phyloP scores from a whole-genome alignment of 2,113 vertebrate species.

The Pluvialis apricaria region DNA sequence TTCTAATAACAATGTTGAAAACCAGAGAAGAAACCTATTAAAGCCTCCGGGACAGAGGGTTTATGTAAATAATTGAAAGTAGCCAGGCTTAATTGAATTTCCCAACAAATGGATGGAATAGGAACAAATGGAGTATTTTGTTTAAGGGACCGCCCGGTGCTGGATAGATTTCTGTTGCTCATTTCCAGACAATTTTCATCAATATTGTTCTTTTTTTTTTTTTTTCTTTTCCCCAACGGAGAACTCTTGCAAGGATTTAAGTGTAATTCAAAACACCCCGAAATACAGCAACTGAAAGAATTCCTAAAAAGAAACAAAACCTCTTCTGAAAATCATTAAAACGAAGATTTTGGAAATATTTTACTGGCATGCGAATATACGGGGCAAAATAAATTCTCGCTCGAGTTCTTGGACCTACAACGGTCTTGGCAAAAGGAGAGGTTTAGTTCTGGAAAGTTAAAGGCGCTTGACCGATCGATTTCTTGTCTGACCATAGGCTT shows the following conservation, averaged over 20 bases:
- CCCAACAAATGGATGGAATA: neutral
- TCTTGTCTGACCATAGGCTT: neutral
- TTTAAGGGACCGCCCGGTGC: neutral
- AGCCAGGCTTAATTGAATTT: neutral
- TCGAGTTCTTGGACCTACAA: neutral
- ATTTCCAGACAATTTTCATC: neutral
- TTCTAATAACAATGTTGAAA: neutral
- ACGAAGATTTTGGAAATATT: neutral
- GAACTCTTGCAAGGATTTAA: neutral
- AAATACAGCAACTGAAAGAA: neutral
- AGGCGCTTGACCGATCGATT: neutral
- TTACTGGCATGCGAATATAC: neutral
- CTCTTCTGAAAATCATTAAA: neutral
- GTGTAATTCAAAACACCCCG: neutral
- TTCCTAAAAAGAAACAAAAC: neutral
- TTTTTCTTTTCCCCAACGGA: fast-evolving
- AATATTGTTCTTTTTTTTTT: neutral
- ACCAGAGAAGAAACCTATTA: neutral
- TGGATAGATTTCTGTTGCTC: neutral
- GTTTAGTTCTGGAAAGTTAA: neutral
- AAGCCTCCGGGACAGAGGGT: neutral
- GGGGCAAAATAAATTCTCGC: neutral
- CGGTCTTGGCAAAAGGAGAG: neutral
- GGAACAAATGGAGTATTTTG: neutral
- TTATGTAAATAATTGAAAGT: neutral